Conservation (phyloP, 2,113 vertebrate genomes). For the Nyctereutes procyonoides region DNA sequence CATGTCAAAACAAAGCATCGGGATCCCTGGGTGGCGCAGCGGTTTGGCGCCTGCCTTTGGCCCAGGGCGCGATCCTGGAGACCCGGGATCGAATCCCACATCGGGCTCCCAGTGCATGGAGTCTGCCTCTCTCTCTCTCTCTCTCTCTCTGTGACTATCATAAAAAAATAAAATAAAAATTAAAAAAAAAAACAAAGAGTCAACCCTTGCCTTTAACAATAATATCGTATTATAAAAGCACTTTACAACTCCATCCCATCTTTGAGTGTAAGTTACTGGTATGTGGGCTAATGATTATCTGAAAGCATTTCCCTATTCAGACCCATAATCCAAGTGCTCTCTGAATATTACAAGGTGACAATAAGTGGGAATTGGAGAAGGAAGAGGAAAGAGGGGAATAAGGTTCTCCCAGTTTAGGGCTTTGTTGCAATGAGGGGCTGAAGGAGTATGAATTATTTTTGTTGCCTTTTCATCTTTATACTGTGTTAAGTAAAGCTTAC, state of each 20-base stretch:
- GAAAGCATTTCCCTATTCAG: constrained; percentile 74
- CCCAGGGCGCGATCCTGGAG: no score
- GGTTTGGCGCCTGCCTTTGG: no score
- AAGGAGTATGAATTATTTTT: constrained; percentile 73
- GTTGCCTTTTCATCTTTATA: constrained; percentile 78
- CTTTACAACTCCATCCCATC: constrained; percentile 85
- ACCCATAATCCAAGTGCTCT: constrained; percentile 73
- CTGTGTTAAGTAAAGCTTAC: constrained; percentile 77
- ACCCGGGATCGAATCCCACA: no score
- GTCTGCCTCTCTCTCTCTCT: no score
- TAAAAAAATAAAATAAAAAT: no score
- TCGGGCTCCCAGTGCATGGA: no score
- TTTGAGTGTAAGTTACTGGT: constrained; percentile 76
- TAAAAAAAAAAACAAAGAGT: constrained; percentile 81
- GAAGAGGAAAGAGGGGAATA: constrained; percentile 47
- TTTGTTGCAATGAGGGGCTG: constrained; percentile 77
- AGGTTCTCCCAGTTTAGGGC: constrained; percentile 66
- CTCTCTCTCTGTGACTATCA: no score
- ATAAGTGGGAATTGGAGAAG: constrained; percentile 67
- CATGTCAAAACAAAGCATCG: constrained; percentile 87
- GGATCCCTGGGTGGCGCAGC: no score
- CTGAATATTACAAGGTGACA: constrained; percentile 75
- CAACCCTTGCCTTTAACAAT: constrained; percentile 84
- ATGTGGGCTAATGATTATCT: constrained; percentile 83
- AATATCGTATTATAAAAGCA: constrained; percentile 89